Base-by-base conservation (phyloP, 2,888 invertebrate genomes). In the Tetranychus truncatus region DNA sequence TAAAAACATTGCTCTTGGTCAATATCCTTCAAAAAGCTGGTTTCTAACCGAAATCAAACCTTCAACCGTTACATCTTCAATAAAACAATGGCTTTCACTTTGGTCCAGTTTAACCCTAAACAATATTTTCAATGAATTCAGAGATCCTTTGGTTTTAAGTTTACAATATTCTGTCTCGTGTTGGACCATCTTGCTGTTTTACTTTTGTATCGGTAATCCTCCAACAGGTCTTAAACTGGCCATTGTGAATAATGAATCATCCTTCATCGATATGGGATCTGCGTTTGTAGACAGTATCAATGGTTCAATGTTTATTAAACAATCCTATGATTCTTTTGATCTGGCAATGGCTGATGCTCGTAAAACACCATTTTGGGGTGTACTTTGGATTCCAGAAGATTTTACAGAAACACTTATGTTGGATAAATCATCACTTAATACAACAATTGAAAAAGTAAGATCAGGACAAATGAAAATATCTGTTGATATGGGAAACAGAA, bases 401-500 rank as follows among this genome's bases (percentile, higher is more conserved):
- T 69, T 69, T 7, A 24, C 55, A 15, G 55, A 55, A 15, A 55
- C 55, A 9, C 55, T 55, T 7, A 15, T 55, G 15, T 15, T 55
- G 9, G 55, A 55, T 55, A 55, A 55, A 55, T 15, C 55, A 6
- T 15, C 15, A 6, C 11, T 15, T 6, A 15, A 55, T 55, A 15
- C 15, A 11, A 11, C 55, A 55, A 7, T 55, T 7, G 55, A 55
- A 55, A 2, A 9, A 55, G 15, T 55, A 15, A 9, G 15, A 55
- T 55, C 55, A 55, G 55, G 55, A 15, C 55, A 55, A 55, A 55
- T 55, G 55, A 55, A 55, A 55, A 55, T 55, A 9, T 24, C 20
- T 45, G 72, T 45, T 15, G 72, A 72, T 72, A 45, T 72, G 45
- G 20, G 44, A 4, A 34, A 72, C 20, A 72, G 44, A 72, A 8